Base-by-base conservation (phyloP, 2,888 invertebrate species). In the Apotomis turbidana region DNA sequence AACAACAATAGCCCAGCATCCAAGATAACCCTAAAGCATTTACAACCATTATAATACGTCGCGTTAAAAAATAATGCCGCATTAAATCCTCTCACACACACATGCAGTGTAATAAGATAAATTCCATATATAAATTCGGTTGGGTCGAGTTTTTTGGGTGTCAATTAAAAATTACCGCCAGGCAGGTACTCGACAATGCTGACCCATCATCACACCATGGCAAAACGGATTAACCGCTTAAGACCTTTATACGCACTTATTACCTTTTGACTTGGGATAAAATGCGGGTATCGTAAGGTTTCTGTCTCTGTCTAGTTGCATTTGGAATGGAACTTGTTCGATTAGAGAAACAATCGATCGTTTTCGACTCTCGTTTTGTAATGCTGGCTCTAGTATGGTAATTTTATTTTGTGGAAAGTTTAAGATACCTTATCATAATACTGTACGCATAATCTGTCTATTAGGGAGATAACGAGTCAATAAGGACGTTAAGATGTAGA, bases 111-210 rank as follows among this genome's bases (percentile, higher is more conserved):
- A 90, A 91, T 91, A 91, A 91, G 90, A 91, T 91, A 88, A 90
- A 91, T 91, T 90, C 90, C 88, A 85, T 85, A 84, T 89, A 89
- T 89, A 90, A 89, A 90, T 87, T 88, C 85, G 85, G 85, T 77
- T 77, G 88, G 87, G 85, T 84, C 87, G 81, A 79, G 81, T 89
- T 92, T 93, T 91, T 92, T 91, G 44, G 72, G 76, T 91, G 91
- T 92, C 91, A 92, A 93, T 93, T 92, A 92, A 91, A 90, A 88
- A 90, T 91, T 92, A 93, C 91, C 84, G 82, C 80, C 82, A 84
- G 85, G 82, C 90, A 93, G 93, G 93, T 92, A 92, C 90, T 86
- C 86, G 84, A 80, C 80, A 82, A 81, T 83, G 77, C 74, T 71
- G 75, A 74, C 76, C 77, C 74, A 71, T 49, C 74, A 76, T 60